Percentiles rank a stretch among this genome's conserved stretches.
These are phyloP conservation scores for Lepidurus apus DNA, from an alignment of 1,140 invertebrate genomes.

Conservation along the genomic window DNA sequence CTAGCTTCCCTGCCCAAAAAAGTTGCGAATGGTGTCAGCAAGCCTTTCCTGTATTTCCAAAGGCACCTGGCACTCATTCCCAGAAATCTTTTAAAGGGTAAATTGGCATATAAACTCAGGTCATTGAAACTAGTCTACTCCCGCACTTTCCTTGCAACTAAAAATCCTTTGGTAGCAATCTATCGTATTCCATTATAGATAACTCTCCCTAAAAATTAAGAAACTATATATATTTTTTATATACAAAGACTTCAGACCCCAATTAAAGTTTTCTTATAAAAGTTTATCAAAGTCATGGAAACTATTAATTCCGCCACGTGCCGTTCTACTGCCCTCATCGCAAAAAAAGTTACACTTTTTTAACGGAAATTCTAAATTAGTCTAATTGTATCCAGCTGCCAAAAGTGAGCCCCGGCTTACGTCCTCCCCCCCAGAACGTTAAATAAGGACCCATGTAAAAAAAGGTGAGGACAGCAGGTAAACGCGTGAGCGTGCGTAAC, in stretches of 20 bases:
- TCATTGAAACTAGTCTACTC: too few species aligned
- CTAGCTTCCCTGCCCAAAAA: too few species aligned
- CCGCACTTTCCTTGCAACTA: too few species aligned
- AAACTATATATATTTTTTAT: too few species aligned
- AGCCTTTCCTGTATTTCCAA: too few species aligned
- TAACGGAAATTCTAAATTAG: conserved; percentile 17
- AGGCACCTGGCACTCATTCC: too few species aligned
- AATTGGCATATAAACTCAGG: too few species aligned
- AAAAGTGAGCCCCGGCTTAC: not conserved
- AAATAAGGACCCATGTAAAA: not conserved
- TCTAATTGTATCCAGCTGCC: not conserved
- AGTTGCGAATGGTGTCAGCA: too few species aligned
- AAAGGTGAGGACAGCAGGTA: conserved; percentile 10
- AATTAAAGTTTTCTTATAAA: not conserved
- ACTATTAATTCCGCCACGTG: conserved; percentile 17
- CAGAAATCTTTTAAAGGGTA: too few species aligned
- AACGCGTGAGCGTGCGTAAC: conserved; percentile 20
- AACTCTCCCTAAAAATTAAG: too few species aligned
- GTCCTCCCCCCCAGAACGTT: not conserved
- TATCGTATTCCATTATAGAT: too few species aligned
- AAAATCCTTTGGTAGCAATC: too few species aligned
- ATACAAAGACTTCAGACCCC: not conserved
- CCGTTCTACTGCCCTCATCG: not conserved
- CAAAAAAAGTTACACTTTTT: not conserved
- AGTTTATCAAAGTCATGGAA: not conserved